A percentile compares a stretch with the other conserved stretches of the same genome.
Conservation (phyloP, 2,797 vertebrate species). For the Podargus strigoides region DNA sequence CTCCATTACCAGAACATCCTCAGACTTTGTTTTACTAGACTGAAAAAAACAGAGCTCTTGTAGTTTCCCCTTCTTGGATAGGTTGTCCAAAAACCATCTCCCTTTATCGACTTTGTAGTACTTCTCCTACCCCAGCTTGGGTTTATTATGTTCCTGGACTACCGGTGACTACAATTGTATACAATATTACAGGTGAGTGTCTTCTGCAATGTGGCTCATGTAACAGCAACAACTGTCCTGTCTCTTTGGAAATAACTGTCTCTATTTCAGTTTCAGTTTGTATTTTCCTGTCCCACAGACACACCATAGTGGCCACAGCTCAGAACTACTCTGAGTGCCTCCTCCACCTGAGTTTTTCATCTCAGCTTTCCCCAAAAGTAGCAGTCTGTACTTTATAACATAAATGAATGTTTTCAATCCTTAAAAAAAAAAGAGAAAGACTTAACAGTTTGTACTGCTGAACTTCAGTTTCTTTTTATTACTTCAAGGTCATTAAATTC, state of each 20-base stretch:
- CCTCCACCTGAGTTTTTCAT: not conserved
- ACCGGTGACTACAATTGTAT: fast-evolving
- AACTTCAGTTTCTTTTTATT: not conserved
- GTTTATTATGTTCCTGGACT: not conserved
- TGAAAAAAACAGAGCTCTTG: not conserved
- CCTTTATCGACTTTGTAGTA: fast-evolving
- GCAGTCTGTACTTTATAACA: not conserved
- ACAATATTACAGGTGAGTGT: not conserved
- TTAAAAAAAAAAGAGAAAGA: not conserved
- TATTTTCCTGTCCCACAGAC: not conserved
- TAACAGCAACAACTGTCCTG: not conserved
- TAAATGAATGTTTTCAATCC: not conserved
- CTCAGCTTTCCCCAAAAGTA: not conserved
- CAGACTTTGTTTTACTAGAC: not conserved
- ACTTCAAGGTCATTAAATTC: not conserved
- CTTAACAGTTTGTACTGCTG: not conserved
- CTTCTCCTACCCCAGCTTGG: not conserved
- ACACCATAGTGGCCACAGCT: not conserved
- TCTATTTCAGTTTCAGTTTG: not conserved
- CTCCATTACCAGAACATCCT: not conserved
- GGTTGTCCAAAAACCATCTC: not conserved
- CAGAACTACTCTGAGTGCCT: not conserved
- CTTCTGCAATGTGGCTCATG: fast-evolving
- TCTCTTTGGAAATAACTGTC: not conserved
- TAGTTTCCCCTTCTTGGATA: not conserved